Percentiles rank a stretch among this genome's conserved stretches.
Evolutionary conservation across 2,888 invertebrate species (phyloP).

Genomic region (Aspidiotus destructor): DNA sequence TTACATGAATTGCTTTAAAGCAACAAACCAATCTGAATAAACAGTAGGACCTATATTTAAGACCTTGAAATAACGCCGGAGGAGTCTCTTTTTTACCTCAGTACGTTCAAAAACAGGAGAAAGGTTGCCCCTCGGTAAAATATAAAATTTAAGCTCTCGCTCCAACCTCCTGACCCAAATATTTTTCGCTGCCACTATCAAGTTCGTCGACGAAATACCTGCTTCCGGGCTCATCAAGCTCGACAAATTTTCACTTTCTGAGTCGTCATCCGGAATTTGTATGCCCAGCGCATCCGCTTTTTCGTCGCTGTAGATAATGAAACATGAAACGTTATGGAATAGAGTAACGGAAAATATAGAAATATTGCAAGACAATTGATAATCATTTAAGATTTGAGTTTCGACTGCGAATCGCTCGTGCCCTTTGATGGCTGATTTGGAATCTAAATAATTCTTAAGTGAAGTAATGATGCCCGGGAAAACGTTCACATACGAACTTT

Average conservation of each 20-base stretch:
- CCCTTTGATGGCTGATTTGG: background rate
- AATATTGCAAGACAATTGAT: background rate
- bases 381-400: background rate
- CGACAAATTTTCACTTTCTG: conserved; percentile 1
- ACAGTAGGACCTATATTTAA: background rate
- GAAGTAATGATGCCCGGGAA: background rate
- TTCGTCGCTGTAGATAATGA: conserved; percentile 1
- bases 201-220: conserved; percentile 1
- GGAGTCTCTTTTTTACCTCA: background rate
- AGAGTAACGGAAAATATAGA: background rate
- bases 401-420: background rate
- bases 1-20: background rate
- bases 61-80: background rate
- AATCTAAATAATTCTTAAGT: background rate
- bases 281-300: background rate
- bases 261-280: background rate
- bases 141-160: background rate
- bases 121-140: conserved; percentile 1
- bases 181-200: background rate
- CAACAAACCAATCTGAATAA: background rate
- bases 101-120: conserved; percentile 1
- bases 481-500: background rate
- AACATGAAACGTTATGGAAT: background rate
- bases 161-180: background rate
- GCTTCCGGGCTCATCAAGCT: background rate